phyloP scores from a whole-genome alignment of 1,140 invertebrate genomes.

The Mya arenaria region DNA sequence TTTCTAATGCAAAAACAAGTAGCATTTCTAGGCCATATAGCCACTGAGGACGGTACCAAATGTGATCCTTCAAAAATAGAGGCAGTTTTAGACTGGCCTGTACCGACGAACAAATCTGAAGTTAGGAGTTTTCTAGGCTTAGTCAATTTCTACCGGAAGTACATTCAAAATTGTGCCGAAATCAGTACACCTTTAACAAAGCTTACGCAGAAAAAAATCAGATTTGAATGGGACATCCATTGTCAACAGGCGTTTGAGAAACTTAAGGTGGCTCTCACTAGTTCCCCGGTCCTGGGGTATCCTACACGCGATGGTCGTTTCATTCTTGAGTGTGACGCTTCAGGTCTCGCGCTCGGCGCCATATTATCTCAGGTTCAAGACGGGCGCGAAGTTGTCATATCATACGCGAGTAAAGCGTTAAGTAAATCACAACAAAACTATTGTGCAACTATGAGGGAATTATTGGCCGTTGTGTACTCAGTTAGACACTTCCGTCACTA shows the following conservation, averaged over 20 bases:
- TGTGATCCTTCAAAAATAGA: background rate
- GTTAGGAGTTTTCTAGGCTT: conserved; percentile 80
- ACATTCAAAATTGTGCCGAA: conserved; percentile 76
- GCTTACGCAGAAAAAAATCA: conserved; percentile 18
- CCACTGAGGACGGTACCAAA: background rate
- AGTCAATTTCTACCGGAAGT: conserved; percentile 77
- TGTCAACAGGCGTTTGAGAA: conserved; percentile 29
- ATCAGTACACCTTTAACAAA: conserved; percentile 63
- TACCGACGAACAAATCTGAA: conserved; percentile 3
- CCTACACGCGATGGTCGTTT: background rate
- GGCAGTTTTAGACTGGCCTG: background rate
- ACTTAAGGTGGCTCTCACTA: conserved; percentile 56
- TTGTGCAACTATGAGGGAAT: conserved; percentile 27
- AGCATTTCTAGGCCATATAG: conserved; percentile 1
- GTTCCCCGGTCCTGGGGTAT: conserved; percentile 4
- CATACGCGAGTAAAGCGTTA: conserved; percentile 27
- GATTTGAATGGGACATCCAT: background rate
- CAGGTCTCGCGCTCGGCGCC: background rate
- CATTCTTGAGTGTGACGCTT: conserved; percentile 8
- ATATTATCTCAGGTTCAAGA: conserved; percentile 57
- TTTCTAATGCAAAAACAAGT: conserved; percentile 7
- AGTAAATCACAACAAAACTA: conserved; percentile 6
- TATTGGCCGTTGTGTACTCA: conserved; percentile 3
- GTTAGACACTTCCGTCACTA: conserved; percentile 21
- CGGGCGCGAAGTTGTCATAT: conserved; percentile 32